These are phyloP conservation scores for Cataglyphis cursor DNA, from an alignment of 2,888 invertebrate species.

Conservation along the genomic window DNA sequence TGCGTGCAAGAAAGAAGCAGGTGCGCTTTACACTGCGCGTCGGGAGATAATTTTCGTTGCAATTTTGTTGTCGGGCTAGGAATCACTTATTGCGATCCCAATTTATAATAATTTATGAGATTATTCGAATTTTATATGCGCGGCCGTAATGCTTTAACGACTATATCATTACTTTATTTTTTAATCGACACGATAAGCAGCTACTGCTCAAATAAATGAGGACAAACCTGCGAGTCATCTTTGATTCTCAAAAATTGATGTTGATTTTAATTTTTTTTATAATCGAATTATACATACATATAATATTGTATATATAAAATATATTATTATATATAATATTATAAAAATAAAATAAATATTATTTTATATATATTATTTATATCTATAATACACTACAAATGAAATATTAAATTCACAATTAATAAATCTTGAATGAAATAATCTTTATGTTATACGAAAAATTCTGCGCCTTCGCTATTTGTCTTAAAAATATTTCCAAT, in stretches of 20 bases:
- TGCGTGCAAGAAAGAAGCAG: slow-evolving; percentile 68
- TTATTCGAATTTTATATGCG: slow-evolving; percentile 24
- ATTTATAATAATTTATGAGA: slow-evolving; percentile 40
- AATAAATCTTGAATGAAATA: not conserved
- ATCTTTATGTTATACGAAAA: not conserved
- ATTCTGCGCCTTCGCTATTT: not conserved
- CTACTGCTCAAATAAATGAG: slow-evolving; percentile 6
- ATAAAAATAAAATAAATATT: not conserved
- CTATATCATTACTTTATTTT: slow-evolving; percentile 2
- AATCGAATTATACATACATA: not conserved
- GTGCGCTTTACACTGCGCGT: slow-evolving; percentile 58
- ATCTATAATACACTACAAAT: not conserved
- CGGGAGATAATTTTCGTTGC: slow-evolving; percentile 63
- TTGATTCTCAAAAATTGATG: not conserved
- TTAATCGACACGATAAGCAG: not conserved
- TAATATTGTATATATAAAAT: too few species aligned
- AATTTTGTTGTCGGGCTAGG: slow-evolving; percentile 56
- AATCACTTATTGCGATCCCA: slow-evolving; percentile 57
- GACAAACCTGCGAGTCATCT: not conserved
- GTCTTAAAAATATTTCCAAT: not conserved
- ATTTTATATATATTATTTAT: not conserved
- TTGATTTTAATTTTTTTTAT: not conserved
- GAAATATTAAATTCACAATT: not conserved
- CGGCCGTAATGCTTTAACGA: slow-evolving; percentile 12
- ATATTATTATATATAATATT: too few species aligned